Evolutionary conservation across 2,113 vertebrate genomes (phyloP).

Genomic region (Terrapene triunguis): DNA sequence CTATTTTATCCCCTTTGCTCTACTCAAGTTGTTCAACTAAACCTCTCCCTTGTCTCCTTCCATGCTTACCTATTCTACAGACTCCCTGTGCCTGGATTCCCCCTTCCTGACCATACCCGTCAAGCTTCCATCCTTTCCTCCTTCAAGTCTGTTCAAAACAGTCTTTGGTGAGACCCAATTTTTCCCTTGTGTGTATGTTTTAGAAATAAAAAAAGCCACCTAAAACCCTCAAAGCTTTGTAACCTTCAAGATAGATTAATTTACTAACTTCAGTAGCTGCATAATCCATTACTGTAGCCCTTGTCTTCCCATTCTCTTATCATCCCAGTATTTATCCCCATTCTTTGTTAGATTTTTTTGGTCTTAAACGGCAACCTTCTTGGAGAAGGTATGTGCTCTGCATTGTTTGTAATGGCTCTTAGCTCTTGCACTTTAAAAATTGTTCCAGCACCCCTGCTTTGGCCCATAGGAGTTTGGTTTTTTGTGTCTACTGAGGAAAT

Average conservation of each 20-base stretch:
- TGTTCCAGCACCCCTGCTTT: not conserved
- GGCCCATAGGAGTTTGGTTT: not conserved
- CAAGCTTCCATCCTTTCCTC: not conserved
- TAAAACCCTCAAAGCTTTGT: not conserved
- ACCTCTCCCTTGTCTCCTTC: not conserved
- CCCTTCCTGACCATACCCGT: not conserved
- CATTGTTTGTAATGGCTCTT: not conserved
- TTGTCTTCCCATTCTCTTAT: not conserved
- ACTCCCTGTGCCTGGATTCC: not conserved
- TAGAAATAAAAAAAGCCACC: not conserved
- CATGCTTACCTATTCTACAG: not conserved
- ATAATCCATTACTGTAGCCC: not conserved
- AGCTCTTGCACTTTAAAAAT: too few relatives aligned
- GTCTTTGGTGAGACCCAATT: not conserved
- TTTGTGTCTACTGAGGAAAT: not conserved
- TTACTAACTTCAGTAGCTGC: not conserved
- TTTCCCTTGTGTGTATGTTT: not conserved
- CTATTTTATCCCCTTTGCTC: not conserved
- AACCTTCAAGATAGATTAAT: not conserved
- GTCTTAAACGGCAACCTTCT: not conserved
- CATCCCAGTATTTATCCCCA: not conserved
- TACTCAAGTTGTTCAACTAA: not conserved
- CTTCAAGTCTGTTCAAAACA: not conserved
- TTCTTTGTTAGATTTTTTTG: not conserved
- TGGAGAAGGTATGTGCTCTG: not conserved